Evolutionary conservation across 2,888 invertebrate genomes (phyloP), one percentile per base, ranked within the genome.

Genomic region (Muschampia plurimacula): DNA sequence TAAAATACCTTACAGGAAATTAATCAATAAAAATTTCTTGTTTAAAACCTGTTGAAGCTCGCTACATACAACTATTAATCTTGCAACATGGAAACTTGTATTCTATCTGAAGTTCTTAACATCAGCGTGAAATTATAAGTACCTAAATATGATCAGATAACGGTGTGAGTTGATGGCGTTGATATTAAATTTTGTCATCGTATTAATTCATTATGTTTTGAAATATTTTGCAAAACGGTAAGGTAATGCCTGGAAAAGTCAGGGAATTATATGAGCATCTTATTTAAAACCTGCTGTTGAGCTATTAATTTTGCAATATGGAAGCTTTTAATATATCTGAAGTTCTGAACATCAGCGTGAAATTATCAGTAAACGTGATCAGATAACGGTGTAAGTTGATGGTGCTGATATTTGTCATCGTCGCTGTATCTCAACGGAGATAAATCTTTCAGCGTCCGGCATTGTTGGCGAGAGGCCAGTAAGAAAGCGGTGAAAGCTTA

Each of bases 331-430:
- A 10, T 44, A 0, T 44, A 12, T 44, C 44, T 44, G 1, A 3
- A 44, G 3, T 41, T 2, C 12, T 9, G 12, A 12, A 44, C 44
- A 44, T 44, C 10, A 44, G 44, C 44, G 44, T 44, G 12, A 44
- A 44, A 1, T 32, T 69, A 65, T 65, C 49, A 9, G 9, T n/a
- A 39, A 46, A 46, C 57, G 44, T 32, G 46, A 62, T 39, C 69
- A 52, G 69, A 52, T 69, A 69, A 69, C 69, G 69, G 69, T 55
- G 67, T 62, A 69, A 68, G 5, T 52, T 52, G 69, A 62, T 62
- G 69, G 22, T 6, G 63, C 49, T 46, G 2, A 44, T 49, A 59
- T 60, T 62, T 52, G 69, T 62, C 69, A 52, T 41, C 69, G 32
- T 12, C 52, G 62, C 36, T 59, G 36, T 49, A 52, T 63, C 62